These are phyloP conservation scores for Eumerus sabulonum DNA, from an alignment of 2,888 invertebrate species.

Conservation along the genomic window DNA sequence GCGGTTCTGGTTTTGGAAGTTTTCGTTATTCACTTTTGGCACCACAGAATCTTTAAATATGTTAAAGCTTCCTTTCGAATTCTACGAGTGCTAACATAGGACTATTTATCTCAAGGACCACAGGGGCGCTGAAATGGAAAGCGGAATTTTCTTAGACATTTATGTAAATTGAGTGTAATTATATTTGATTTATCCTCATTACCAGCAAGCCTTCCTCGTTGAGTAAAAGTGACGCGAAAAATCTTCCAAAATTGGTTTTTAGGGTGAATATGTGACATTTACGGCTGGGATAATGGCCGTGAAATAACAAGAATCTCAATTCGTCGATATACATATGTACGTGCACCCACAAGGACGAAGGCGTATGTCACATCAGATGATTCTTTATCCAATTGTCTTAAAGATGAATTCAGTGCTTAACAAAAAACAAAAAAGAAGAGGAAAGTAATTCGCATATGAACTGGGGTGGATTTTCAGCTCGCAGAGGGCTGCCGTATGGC, in stretches of 20 bases:
- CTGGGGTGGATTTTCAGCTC: neutral
- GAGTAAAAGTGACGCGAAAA: conserved; percentile 10
- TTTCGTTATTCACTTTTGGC: no score
- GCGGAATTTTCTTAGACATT: conserved; percentile 48
- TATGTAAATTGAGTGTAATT: conserved; percentile 47
- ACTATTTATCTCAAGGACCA: no score
- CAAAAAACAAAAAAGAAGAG: no score
- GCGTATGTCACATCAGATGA: conserved; percentile 10
- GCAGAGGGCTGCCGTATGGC: neutral
- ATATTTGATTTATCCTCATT: conserved; percentile 38
- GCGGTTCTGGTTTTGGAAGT: no score
- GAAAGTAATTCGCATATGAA: neutral
- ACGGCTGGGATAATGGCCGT: neutral
- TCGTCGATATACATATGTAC: conserved; percentile 29
- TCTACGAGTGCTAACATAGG: no score
- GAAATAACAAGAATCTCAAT: neutral
- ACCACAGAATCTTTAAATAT: no score
- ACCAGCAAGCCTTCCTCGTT: neutral
- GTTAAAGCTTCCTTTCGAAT: no score
- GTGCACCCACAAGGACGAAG: conserved; percentile 4
- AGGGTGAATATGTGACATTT: neutral
- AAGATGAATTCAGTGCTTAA: conserved; percentile 37
- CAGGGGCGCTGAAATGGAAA: no score
- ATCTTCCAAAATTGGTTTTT: conserved; percentile 38
- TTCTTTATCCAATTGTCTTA: conserved; percentile 24